phyloP scores from a whole-genome alignment of 1,140 invertebrate species.

The Sitobion miscanthi region DNA sequence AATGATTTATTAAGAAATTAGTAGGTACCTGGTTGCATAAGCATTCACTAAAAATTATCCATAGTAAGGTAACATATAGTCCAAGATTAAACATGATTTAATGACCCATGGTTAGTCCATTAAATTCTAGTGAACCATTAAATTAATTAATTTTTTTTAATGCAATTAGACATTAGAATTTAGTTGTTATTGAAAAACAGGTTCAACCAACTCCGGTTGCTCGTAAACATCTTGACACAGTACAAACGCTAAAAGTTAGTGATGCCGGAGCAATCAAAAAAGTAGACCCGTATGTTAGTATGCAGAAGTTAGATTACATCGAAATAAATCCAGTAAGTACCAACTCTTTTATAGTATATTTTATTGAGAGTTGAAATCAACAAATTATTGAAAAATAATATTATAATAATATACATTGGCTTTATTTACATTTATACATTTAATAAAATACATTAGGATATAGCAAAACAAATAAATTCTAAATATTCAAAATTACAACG shows the following conservation, averaged over 20 bases:
- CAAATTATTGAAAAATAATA: not conserved
- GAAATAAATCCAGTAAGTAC: constrained; percentile 42
- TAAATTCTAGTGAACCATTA: not conserved
- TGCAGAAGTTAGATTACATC: constrained; percentile 29
- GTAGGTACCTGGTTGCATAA: not conserved
- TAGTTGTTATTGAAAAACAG: not conserved
- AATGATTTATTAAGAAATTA: not conserved
- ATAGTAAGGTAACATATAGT: not conserved
- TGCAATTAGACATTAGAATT: not conserved
- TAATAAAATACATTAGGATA: not conserved
- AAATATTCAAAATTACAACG: constrained; percentile 14
- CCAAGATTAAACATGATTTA: not conserved
- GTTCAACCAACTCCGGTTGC: not conserved
- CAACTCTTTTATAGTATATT: not conserved
- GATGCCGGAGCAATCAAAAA: not conserved
- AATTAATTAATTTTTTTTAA: not conserved
- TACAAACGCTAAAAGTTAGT: constrained; percentile 19
- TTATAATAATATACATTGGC: not conserved
- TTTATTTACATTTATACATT: not conserved
- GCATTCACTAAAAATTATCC: not conserved
- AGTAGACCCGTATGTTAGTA: constrained; percentile 38
- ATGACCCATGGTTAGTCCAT: not conserved
- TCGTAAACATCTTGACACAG: not conserved
- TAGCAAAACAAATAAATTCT: constrained; percentile 10
- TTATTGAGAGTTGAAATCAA: not conserved